Evolutionary conservation across 2,888 invertebrate species (phyloP), one percentile per base, ranked within the genome.

Genomic region (Prosapia bicincta): DNA sequence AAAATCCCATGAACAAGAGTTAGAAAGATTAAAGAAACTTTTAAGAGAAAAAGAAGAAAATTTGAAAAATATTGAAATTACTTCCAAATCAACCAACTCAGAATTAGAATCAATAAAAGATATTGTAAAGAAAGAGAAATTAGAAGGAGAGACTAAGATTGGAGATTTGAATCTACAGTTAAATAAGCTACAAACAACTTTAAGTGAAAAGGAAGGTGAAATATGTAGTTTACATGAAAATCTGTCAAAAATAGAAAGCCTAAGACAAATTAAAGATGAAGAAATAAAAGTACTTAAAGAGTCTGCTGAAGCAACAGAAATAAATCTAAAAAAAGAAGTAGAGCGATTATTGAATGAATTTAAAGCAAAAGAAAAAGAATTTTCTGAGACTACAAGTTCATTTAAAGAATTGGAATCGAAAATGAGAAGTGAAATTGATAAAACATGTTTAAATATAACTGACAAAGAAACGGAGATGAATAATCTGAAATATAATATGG

Each of bases 51-150:
- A 80, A 70, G 78, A 81, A 54, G 78, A 79, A 66, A 73, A 78
- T 54, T 79, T 81, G 78, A 81, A 82, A 76, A 65, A 77, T 3
- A 80, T 43, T n/a, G 70, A 75, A 54, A 38, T 38, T 43, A 68
- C 32, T 71, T 32, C 71, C 23, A 76, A 79, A 69, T 65, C 24
- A n/a, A 69, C 81, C 38, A 78, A 80, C 2, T 76, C 80, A n/a
- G 80, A 82, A 71, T 78, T 83, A 70, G 80, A 82, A 79, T 78
- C 75, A n/a, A 81, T 81, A 73, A 80, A 81, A n/a, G 81, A 82
- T 24, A 81, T 82, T 77, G 76, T 83, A 23, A 86, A 87, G 79
- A 88, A 89, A 81, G 90, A 90, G 83, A 87, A 88, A 74, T 84
- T 89, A 24, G 90, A 91, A 84, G 82, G 86, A 5, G 89, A 91